Percentiles rank a stretch among this genome's conserved stretches.
phyloP scores from a whole-genome alignment of 2,797 vertebrate species.

The Hydrolagus colliei region DNA sequence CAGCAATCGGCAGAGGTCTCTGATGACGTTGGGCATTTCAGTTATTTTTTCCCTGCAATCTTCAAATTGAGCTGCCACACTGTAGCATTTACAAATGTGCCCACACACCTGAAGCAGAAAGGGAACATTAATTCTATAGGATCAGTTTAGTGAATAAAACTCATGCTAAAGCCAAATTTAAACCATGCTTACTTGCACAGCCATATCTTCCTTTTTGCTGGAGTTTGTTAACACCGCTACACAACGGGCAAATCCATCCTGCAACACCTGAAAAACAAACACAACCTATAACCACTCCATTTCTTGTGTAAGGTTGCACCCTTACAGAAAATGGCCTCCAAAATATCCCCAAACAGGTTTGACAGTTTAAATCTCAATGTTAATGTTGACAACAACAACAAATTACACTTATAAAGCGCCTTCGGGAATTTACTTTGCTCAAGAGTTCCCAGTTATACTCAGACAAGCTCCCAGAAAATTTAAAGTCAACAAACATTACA shows the following conservation, averaged over 20 bases:
- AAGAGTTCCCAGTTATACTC: too few species aligned
- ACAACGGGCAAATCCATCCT: conserved; percentile 88
- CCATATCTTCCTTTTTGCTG: conserved; percentile 88
- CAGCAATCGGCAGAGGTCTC: conserved; percentile 87
- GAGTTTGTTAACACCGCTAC: conserved; percentile 84
- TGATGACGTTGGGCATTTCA: conserved; percentile 87
- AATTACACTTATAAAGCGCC: too few species aligned
- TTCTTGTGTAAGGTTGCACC: too few species aligned
- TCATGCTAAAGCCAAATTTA: not conserved
- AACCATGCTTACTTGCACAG: conserved; percentile 74
- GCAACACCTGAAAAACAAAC: conserved; percentile 64
- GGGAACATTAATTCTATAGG: not conserved
- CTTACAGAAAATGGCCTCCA: too few species aligned
- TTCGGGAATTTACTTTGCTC: too few species aligned
- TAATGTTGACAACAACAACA: too few species aligned
- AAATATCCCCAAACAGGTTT: too few species aligned
- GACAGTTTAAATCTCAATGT: too few species aligned
- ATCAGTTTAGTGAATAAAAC: not conserved
- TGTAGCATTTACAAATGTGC: conserved; percentile 89
- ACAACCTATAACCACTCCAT: not conserved
- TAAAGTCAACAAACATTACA: too few species aligned
- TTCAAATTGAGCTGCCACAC: conserved; percentile 94
- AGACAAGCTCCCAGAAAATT: too few species aligned
- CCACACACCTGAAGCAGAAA: conserved; percentile 78
- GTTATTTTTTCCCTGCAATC: conserved; percentile 97